A percentile compares a stretch with the other conserved stretches of the same genome.
Evolutionary conservation across 2,113 vertebrate species (phyloP).

Genomic region (Rynchops niger): DNA sequence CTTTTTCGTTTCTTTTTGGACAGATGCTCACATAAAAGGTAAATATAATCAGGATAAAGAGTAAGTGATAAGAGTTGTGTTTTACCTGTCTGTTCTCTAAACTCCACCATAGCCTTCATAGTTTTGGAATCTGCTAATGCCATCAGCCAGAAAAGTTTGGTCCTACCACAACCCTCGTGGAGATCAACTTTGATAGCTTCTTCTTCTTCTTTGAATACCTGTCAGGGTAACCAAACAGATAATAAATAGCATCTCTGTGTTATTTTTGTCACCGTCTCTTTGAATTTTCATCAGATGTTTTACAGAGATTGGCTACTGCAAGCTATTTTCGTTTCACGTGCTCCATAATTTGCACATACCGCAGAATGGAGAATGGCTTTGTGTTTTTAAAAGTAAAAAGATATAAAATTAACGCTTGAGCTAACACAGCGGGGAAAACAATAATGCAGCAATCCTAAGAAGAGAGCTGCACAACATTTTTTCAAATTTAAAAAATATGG

Average conservation of each 20-base stretch:
- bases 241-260: not conserved
- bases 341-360: not conserved
- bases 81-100: constrained; percentile 97
- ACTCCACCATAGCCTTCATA: constrained; percentile 99
- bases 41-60: not conserved
- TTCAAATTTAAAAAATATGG: not conserved
- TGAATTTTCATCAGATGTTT: not conserved
- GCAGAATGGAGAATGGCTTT: not conserved
- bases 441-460: not conserved
- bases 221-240: constrained; percentile 30
- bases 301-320: not conserved
- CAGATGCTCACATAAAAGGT: not conserved
- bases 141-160: constrained; percentile 99
- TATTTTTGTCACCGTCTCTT: not conserved
- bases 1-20: not conserved
- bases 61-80: not conserved
- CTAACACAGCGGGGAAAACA: not conserved
- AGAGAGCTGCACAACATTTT: not conserved
- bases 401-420: not conserved
- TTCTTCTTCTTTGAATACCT: constrained; percentile 99
- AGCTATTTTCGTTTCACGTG: not conserved
- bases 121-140: constrained; percentile 98
- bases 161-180: constrained; percentile 97
- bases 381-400: not conserved
- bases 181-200: constrained; percentile 99